Conservation (phyloP, 1,140 invertebrate species). For the Agrilus planipennis region DNA sequence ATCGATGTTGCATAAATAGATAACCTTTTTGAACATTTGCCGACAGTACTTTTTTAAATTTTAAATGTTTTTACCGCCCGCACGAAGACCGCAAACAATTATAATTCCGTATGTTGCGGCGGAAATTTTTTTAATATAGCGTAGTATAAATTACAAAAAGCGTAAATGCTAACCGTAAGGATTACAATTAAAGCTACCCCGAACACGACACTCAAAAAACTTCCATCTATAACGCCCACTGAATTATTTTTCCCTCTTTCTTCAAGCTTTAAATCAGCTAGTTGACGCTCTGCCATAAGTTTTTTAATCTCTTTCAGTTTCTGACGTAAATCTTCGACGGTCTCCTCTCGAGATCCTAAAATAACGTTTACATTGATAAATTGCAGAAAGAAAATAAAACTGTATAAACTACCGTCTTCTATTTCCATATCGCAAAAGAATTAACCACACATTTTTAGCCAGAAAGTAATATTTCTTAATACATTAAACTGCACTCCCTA, state of each 20-base stretch:
- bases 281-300: slow-evolving; percentile 58
- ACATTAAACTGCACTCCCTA: too few relatives aligned
- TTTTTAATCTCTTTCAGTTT: slow-evolving; percentile 65
- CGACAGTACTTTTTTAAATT: too few relatives aligned
- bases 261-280: slow-evolving; percentile 35
- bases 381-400: too few relatives aligned
- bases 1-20: too few relatives aligned
- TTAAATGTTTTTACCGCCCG: too few relatives aligned
- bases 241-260: slow-evolving; percentile 35
- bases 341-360: slow-evolving; percentile 42
- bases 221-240: slow-evolving; percentile 59
- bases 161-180: slow-evolving; percentile 63
- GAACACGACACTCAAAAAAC: slow-evolving; percentile 68
- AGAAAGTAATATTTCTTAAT: too few relatives aligned
- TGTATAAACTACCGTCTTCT: too few relatives aligned
- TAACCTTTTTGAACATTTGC: too few relatives aligned
- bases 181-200: slow-evolving; percentile 63
- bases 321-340: slow-evolving; percentile 65
- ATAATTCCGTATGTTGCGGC: slow-evolving; percentile 61
- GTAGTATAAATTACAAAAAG: slow-evolving; percentile 70
- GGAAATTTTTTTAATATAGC: slow-evolving; percentile 72
- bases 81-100: too few relatives aligned
- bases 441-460: too few relatives aligned
- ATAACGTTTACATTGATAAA: too few relatives aligned
- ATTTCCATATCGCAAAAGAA: too few relatives aligned